Conservation (phyloP, 2,888 invertebrate species). For the Microplitis deprimator region DNA sequence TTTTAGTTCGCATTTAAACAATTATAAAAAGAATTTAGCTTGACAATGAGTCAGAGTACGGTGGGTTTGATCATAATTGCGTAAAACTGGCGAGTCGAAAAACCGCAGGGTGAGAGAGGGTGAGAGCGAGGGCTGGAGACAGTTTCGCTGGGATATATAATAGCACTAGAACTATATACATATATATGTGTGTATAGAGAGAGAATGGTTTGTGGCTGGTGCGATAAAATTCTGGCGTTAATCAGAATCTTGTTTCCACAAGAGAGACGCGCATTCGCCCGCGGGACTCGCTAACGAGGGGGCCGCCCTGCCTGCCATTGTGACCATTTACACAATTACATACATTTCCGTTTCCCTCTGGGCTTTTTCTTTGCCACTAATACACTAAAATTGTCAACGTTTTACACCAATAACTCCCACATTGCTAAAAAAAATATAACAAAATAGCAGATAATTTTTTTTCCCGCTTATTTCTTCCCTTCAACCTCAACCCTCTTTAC, state of each 20-base stretch:
- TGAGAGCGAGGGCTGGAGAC: not conserved
- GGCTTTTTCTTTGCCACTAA: conserved; percentile 36
- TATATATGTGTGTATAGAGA: not conserved
- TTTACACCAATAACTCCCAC: not conserved
- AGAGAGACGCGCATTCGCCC: conserved; percentile 38
- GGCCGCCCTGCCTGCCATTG: conserved; percentile 55
- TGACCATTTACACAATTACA: conserved; percentile 64
- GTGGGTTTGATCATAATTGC: conserved; percentile 45
- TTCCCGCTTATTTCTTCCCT: too few species aligned
- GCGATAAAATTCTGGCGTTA: conserved; percentile 66
- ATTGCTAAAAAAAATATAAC: not conserved
- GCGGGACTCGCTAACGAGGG: conserved; percentile 37
- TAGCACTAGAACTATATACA: not conserved
- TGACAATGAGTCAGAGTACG: not conserved
- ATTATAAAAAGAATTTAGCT: too few species aligned
- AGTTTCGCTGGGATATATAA: too few species aligned
- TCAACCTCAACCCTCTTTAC: too few species aligned
- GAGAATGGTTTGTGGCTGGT: conserved; percentile 35
- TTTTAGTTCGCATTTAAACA: too few species aligned
- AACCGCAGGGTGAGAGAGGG: conserved; percentile 47
- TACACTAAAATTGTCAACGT: not conserved
- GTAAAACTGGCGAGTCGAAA: conserved; percentile 52
- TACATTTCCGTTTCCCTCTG: conserved; percentile 58
- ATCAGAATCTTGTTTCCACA: conserved; percentile 65
- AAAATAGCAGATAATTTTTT: too few species aligned